Conservation (phyloP, 2,113 vertebrate species). For the Oreochromis aureus region DNA sequence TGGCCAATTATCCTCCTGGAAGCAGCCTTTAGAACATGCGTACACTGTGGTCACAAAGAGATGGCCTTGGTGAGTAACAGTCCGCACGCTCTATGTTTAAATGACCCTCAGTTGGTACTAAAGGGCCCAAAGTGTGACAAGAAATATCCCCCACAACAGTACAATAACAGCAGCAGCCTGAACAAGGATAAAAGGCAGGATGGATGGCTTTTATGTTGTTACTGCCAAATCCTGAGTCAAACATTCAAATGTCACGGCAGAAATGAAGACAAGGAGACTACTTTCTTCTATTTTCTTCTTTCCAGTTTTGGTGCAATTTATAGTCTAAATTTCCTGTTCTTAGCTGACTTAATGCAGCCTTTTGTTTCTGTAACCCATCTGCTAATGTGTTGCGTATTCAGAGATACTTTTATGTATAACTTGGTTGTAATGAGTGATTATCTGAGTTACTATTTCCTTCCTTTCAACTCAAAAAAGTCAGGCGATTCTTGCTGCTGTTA, state of each 20-base stretch:
- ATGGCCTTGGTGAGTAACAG: background rate
- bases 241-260: background rate
- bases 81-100: accelerated
- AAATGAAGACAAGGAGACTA: background rate
- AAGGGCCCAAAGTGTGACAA: background rate
- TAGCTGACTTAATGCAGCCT: background rate
- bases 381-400: background rate
- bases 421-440: background rate
- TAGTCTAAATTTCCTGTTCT: background rate
- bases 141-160: background rate
- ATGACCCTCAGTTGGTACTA: background rate
- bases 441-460: background rate
- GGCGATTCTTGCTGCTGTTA: background rate
- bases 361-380: background rate
- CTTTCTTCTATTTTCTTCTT: background rate
- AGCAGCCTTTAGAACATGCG: background rate
- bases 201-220: background rate
- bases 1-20: background rate
- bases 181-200: background rate
- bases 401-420: background rate
- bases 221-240: background rate
- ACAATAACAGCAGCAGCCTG: background rate
- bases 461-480: background rate
- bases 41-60: background rate
- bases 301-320: background rate